Conservation (phyloP, 2,797 vertebrate species). For the Onychomys torridus region DNA sequence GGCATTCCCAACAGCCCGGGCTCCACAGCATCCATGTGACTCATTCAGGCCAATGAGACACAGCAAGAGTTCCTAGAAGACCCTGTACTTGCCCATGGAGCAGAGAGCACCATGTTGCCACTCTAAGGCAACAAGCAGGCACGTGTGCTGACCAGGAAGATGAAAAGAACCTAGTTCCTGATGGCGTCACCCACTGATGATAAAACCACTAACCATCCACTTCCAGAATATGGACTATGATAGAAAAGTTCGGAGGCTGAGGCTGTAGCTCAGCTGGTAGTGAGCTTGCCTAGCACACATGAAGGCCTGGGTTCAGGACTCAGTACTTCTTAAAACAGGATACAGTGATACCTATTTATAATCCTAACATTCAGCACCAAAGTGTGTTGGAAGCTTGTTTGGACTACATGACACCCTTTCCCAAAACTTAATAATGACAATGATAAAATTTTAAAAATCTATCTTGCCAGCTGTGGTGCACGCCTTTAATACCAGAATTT, state of each 20-base stretch:
- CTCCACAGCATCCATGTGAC: neutral
- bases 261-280: neutral
- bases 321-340: neutral
- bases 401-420: neutral
- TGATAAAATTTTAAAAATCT: neutral
- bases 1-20: conserved; percentile 20
- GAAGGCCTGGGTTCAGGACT: neutral
- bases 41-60: neutral
- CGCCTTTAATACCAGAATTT: neutral
- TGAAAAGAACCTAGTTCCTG: neutral
- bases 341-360: fast-evolving
- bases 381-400: neutral
- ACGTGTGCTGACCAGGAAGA: neutral
- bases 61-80: neutral
- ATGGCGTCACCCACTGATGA: neutral
- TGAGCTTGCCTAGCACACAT: neutral
- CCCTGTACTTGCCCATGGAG: neutral
- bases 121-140: neutral
- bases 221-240: neutral
- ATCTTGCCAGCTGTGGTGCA: neutral
- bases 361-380: neutral
- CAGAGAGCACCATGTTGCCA: neutral
- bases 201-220: neutral
- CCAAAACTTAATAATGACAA: neutral
- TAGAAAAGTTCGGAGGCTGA: neutral